Base-by-base conservation (phyloP, 2,113 vertebrate genomes). In the Amia ocellicauda region DNA sequence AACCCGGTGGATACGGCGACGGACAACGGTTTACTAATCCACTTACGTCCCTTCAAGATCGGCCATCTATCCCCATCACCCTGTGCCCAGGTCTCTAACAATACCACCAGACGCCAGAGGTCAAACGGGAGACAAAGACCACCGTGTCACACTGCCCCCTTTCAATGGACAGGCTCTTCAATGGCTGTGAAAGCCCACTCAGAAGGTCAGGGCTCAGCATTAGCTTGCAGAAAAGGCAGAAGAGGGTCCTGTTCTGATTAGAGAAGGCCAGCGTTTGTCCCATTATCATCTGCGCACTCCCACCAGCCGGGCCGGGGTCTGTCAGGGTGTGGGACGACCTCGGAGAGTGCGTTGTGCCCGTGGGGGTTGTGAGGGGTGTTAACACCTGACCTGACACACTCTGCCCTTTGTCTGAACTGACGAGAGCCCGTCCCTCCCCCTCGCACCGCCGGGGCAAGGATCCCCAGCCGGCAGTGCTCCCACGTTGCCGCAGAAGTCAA, bases 341-440 rank as follows among this genome's bases (percentile, higher is more conserved):
- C 45, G 7, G n/a, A n/a, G 45, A 16, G 11, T 47, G 45, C 13
- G 45, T n/a, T 47, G 51, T 2, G 51, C 20, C 22, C 24, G 20
- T 53, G 51, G 10, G 51, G 17, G 49, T 22, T 42, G 8, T 16
- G 45, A 19, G 16, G 14, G 1, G 2, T 13, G 16, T 17, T n/a
- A 47, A 47, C 45, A 47, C 45, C 45, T 47, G 45, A 47, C 45
- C 45, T 17, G 40, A 42, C 40, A 42, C 31, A 36, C 16, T 19
- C 45, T 47, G 45, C n/a, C 45, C 45, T 47, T 19, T 47, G 45
- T n/a, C 45, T 47, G 45, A 47, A 16, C 45, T 47, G n/a, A 42
- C 16, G 45, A 19, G 4, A 47, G 14, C 7, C 10, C 13, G 7
- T 4, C 16, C n/a, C 14, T 47, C 3, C 45, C 14, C 10, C 5